Conservation (phyloP, 2,797 vertebrate genomes). For the Myotis daubentonii region DNA sequence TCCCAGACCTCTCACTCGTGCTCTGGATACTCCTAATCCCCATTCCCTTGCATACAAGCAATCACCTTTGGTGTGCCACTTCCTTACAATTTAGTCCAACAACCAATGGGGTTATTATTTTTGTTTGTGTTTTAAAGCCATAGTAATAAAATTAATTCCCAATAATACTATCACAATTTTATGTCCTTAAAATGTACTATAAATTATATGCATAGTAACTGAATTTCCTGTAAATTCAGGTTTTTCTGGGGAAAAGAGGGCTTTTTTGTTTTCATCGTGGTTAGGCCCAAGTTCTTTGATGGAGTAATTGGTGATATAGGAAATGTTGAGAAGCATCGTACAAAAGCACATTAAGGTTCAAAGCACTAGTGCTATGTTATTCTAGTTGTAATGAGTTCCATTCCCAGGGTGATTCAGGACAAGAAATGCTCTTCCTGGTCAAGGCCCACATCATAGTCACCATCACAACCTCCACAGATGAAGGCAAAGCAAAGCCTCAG, state of each 20-base stretch:
- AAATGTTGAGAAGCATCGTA: slow-evolving; percentile 46
- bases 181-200: slow-evolving; percentile 72
- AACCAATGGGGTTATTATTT: slow-evolving; percentile 73
- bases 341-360: slow-evolving; percentile 22
- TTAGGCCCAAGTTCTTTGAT: slow-evolving; percentile 63
- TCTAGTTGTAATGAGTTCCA: slow-evolving; percentile 52
- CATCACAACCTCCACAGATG: slow-evolving; percentile 1
- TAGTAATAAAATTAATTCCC: slow-evolving; percentile 70
- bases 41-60: not conserved
- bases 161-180: slow-evolving; percentile 72
- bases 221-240: slow-evolving; percentile 64
- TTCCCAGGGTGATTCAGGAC: slow-evolving; percentile 19
- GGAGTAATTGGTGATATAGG: slow-evolving; percentile 58
- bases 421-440: slow-evolving; percentile 39
- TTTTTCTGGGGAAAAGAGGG: slow-evolving; percentile 49
- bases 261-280: slow-evolving; percentile 64
- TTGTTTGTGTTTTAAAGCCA: slow-evolving; percentile 71
- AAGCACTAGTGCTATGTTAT: slow-evolving; percentile 39
- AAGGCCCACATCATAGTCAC: slow-evolving; percentile 1
- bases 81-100: slow-evolving; percentile 59
- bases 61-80: slow-evolving; percentile 59
- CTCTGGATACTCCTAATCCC: not conserved
- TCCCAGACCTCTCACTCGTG: not conserved
- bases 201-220: slow-evolving; percentile 64
- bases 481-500: slow-evolving; percentile 17